Conservation (phyloP, 2,888 invertebrate species). For the Hipparchia sbordonii region DNA sequence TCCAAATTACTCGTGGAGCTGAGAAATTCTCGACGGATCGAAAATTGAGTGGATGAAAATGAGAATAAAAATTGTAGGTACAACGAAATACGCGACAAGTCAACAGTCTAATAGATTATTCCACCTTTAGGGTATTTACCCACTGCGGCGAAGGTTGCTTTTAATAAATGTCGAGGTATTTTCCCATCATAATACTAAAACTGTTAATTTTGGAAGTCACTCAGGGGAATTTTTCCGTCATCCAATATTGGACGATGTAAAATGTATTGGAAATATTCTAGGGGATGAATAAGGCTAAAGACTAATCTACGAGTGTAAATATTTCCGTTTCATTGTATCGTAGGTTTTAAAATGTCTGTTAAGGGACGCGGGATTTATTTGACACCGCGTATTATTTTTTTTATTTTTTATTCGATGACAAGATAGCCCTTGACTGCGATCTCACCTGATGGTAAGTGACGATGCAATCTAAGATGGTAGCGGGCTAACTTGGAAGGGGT, state of each 20-base stretch:
- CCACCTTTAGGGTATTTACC: slow-evolving; percentile 31
- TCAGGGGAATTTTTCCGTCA: slow-evolving; percentile 18
- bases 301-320: too few species aligned
- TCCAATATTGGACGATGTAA: slow-evolving; percentile 3
- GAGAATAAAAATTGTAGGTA: slow-evolving; percentile 31
- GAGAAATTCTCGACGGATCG: slow-evolving; percentile 34
- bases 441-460: too few species aligned
- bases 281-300: neutral
- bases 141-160: slow-evolving; percentile 34
- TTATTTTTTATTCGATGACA: too few species aligned
- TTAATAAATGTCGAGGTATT: slow-evolving; percentile 40
- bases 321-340: too few species aligned
- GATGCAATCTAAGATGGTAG: too few species aligned
- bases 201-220: slow-evolving; percentile 30
- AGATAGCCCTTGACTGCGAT: too few species aligned
- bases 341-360: too few species aligned
- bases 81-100: slow-evolving; percentile 37
- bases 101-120: slow-evolving; percentile 41
- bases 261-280: neutral
- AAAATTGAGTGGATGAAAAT: slow-evolving; percentile 30
- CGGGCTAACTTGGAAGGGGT: too few species aligned
- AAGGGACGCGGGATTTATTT: too few species aligned
- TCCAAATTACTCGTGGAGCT: slow-evolving; percentile 27
- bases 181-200: slow-evolving; percentile 32
- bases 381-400: too few species aligned